Evolutionary conservation across 2,888 invertebrate species (phyloP), one percentile per base, ranked within the genome.

Genomic region (Suillia variegata): DNA sequence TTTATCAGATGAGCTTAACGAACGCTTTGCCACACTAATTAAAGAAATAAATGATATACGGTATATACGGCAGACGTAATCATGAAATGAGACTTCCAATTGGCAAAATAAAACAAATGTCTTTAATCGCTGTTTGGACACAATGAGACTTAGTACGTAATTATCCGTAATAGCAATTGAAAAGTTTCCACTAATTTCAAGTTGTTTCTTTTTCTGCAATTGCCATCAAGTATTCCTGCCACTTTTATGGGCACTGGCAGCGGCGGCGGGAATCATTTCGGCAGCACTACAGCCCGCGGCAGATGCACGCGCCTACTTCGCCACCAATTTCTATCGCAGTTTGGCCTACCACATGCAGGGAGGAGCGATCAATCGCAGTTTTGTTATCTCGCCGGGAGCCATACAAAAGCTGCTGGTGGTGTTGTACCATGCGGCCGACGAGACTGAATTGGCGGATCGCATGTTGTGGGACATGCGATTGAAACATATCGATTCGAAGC

Each of bases 341-440:
- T 24, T n/a, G 15, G 26, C 10, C 15, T 31, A 51, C 31, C 51
- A 51, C 18, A 5, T 12, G 2, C 13, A 31, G 8, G n/a, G 8
- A 6, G 15, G n/a, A n/a, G 38, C 4, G 12, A n/a, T n/a, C n/a
- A n/a, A n/a, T n/a, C 38, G 15, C 13, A 38, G n/a, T n/a, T 6
- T 38, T 38, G 38, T 61, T 17, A 31, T 52, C 6, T 61, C 60
- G 13, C 60, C 60, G 24, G 60, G 56, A 2, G 31, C 54, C 6
- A 10, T 56, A 21, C 60, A 61, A 34, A 61, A 61, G 8, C 5
- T 61, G 2, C 24, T 61, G 10, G 45, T 33, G 2, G 49, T 56
- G 3, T 48, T 61, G 18, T 61, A 61, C 50, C 53, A 57, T 33
- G 21, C 26, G n/a, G 56, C 53, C 38, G 24, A 21, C 20, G 4